phyloP scores from a whole-genome alignment of 1,140 invertebrate species.

The Eupeodes corollae region DNA sequence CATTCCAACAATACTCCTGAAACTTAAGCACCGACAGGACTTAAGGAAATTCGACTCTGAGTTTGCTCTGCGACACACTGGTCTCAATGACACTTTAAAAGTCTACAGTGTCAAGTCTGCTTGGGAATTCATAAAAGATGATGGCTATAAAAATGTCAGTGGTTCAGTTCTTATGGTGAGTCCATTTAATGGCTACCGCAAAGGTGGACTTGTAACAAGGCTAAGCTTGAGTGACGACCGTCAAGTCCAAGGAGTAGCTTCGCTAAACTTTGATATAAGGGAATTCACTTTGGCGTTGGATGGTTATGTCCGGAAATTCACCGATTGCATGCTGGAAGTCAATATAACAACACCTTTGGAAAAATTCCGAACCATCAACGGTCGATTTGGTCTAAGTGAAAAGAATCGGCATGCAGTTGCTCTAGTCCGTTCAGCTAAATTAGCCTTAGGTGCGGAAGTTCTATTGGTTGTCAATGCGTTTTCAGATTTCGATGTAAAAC shows the following conservation, averaged over 20 bases:
- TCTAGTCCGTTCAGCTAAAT: constrained; percentile 50
- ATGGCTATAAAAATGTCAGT: constrained; percentile 40
- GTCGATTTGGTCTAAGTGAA: constrained; percentile 59
- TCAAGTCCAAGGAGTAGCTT: constrained; percentile 51
- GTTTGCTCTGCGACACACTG: constrained; percentile 37
- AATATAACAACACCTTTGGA: constrained; percentile 61
- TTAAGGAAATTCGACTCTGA: constrained; percentile 39
- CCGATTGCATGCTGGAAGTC: constrained; percentile 53
- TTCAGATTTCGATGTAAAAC: constrained; percentile 57
- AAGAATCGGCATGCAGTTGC: constrained; percentile 56
- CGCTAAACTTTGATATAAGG: constrained; percentile 54
- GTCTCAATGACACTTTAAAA: constrained; percentile 30
- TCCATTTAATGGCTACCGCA: constrained; percentile 51
- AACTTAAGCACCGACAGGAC: constrained; percentile 44
- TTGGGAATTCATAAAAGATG: constrained; percentile 42
- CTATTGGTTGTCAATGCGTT: constrained; percentile 45
- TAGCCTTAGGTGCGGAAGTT: constrained; percentile 55
- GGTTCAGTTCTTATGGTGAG: constrained; percentile 44
- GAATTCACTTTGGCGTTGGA: constrained; percentile 50
- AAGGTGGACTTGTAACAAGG: constrained; percentile 51
- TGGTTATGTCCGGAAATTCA: constrained; percentile 51
- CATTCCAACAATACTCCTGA: constrained; percentile 43
- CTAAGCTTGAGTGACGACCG: constrained; percentile 47
- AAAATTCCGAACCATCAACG: constrained; percentile 48
- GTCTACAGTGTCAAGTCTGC: constrained; percentile 43